Base-by-base conservation (phyloP, 1,140 invertebrate genomes). In the Drosophila virilis region DNA sequence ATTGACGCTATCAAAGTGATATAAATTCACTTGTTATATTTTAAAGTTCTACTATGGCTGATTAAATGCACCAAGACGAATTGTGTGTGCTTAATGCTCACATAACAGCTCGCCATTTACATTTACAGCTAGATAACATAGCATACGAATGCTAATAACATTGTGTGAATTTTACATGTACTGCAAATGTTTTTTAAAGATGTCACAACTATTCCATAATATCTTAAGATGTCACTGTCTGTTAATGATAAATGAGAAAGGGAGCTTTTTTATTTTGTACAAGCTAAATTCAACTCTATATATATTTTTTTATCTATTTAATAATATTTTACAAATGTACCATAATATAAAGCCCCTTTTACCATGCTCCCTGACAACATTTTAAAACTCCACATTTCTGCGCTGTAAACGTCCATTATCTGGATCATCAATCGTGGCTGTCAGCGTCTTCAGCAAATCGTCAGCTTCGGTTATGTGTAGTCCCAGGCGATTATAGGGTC, bases 401-500 rank as follows among this genome's bases (percentile, higher is more conserved):
- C 86, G 37, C 52, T 74, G 64, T 8, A 92, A 61, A 33, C 76
- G 75, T 7, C 48, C 52, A 58, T 86, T 91, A 12, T 91, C 12
- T 1, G 89, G 89, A 78, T 92, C 91, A 57, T 92, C 79, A 32
- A 91, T 78, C 6, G 91, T 77, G 2, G 67, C 71, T 1, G 81
- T 90, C 9, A 92, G 59, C 22, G 91, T 64, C 8, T 80, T 50
- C 2, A 91, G 54, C n/a, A 91, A 43, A 75, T 92, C 89, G 3
- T 66, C 58, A 0, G 37, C 55, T 1, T 66, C 28, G 5, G 48
- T 65, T n/a, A 82, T 42, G 12, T 72, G 9, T 15, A 82, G 40
- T 43, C 70, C 70, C 0, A 92, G 78, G 33, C 77, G 77, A 62
- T 91, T 90, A 58, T 92, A 92, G 0, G 91, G 91, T 33, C 91